phyloP scores from a whole-genome alignment of 2,888 invertebrate species.

The Eudemis profundana region DNA sequence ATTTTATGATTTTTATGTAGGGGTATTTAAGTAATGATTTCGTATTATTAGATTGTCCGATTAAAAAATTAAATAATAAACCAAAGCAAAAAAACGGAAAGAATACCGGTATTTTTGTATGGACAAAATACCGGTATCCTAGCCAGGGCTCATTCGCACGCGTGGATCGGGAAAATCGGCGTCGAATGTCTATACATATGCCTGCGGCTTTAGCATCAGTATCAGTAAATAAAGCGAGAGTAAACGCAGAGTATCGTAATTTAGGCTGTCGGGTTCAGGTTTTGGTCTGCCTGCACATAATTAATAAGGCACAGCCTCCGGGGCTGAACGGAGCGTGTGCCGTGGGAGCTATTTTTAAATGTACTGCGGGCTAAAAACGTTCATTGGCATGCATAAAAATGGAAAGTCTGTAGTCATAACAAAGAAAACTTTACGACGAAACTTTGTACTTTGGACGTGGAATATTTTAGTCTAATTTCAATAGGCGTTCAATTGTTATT shows the following conservation, averaged over 20 bases:
- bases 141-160: no score
- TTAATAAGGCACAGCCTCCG: slow-evolving; percentile 1
- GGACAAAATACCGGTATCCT: no score
- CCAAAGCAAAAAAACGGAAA: no score
- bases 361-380: background rate
- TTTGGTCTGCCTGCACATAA: background rate
- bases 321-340: background rate
- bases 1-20: no score
- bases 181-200: no score
- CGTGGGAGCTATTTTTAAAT: background rate
- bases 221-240: background rate
- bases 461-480: slow-evolving; percentile 4
- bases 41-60: no score
- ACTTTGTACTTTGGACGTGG: background rate
- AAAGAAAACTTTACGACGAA: background rate
- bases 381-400: background rate
- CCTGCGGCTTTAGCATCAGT: no score
- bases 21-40: no score
- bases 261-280: background rate
- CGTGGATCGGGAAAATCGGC: no score
- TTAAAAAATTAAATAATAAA: no score
- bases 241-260: background rate
- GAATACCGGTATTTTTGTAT: no score
- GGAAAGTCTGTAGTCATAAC: background rate
- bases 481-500: background rate